phyloP scores from a whole-genome alignment of 2,797 vertebrate species.

The Ctenosaura bakeri region DNA sequence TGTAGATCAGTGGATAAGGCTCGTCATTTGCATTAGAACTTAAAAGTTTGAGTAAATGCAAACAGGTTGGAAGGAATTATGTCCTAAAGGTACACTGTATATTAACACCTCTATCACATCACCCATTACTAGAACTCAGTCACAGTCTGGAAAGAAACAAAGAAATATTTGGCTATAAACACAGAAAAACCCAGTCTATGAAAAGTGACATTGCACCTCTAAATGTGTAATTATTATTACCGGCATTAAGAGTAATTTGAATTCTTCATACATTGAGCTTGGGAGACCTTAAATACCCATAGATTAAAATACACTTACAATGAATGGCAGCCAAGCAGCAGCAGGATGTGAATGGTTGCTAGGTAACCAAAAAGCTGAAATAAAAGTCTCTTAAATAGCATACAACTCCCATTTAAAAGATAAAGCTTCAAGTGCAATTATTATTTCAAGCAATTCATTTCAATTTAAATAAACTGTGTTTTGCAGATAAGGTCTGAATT shows the following conservation, averaged over 20 bases:
- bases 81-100: not conserved
- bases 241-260: conserved; percentile 60
- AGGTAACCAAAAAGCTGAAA: conserved; percentile 64
- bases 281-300: conserved; percentile 60
- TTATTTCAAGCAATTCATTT: conserved; percentile 70
- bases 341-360: conserved; percentile 70
- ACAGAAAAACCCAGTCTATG: conserved; percentile 29
- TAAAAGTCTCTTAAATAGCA: conserved; percentile 65
- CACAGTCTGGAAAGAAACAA: conserved; percentile 33
- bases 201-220: conserved; percentile 49
- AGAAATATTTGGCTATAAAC: conserved; percentile 21
- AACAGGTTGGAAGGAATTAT: not conserved
- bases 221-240: conserved; percentile 29
- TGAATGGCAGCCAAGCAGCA: conserved; percentile 62
- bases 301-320: conserved; percentile 64
- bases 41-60: conserved; percentile 30
- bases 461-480: conserved; percentile 60
- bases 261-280: conserved; percentile 53
- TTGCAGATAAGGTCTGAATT: conserved; percentile 57
- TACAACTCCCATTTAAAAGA: conserved; percentile 55
- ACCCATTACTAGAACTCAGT: conserved; percentile 25
- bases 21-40: conserved; percentile 35
- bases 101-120: conserved; percentile 9
- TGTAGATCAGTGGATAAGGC: not conserved
- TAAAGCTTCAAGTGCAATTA: conserved; percentile 66